phyloP scores from a whole-genome alignment of 2,113 vertebrate species.

The Lasiurus borealis region DNA sequence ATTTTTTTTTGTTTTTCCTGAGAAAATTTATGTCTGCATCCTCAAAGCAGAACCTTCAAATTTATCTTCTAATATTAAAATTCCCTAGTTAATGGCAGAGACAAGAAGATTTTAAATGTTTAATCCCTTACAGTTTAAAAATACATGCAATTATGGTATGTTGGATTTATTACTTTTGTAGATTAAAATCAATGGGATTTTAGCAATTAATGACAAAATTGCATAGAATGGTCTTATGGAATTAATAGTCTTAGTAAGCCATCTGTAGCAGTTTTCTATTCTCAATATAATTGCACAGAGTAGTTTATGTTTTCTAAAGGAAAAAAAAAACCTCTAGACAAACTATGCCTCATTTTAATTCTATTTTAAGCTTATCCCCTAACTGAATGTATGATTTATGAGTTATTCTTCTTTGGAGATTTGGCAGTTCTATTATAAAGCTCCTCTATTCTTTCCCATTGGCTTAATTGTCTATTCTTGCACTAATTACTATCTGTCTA shows the following conservation, averaged over 20 bases:
- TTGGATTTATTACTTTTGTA: conserved; percentile 76
- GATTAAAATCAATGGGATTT: conserved; percentile 80
- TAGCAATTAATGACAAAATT: conserved; percentile 77
- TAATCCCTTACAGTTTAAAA: conserved; percentile 77
- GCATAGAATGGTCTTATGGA: conserved; percentile 61
- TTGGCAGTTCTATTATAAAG: conserved; percentile 1
- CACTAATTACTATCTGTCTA: not conserved
- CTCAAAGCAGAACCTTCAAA: conserved; percentile 57
- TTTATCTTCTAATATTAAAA: conserved; percentile 69
- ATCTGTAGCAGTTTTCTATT: conserved; percentile 78
- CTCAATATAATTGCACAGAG: conserved; percentile 68
- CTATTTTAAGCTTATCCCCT: conserved; percentile 50
- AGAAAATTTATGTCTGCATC: conserved; percentile 60
- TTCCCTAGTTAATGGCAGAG: conserved; percentile 62
- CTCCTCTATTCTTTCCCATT: not conserved
- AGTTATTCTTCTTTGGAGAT: conserved; percentile 54
- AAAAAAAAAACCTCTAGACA: conserved; percentile 64
- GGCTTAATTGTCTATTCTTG: not conserved
- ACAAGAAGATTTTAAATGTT: conserved; percentile 64
- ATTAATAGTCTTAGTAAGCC: conserved; percentile 77
- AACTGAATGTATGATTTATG: conserved; percentile 28
- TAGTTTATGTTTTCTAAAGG: conserved; percentile 69
- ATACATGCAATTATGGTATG: conserved; percentile 72
- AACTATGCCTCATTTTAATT: conserved; percentile 68
- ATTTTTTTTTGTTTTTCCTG: conserved; percentile 60